Evolutionary conservation across 2,113 vertebrate species (phyloP), one percentile per base, ranked within the genome.

Genomic region (Cyprinodon brontotheroides): DNA sequence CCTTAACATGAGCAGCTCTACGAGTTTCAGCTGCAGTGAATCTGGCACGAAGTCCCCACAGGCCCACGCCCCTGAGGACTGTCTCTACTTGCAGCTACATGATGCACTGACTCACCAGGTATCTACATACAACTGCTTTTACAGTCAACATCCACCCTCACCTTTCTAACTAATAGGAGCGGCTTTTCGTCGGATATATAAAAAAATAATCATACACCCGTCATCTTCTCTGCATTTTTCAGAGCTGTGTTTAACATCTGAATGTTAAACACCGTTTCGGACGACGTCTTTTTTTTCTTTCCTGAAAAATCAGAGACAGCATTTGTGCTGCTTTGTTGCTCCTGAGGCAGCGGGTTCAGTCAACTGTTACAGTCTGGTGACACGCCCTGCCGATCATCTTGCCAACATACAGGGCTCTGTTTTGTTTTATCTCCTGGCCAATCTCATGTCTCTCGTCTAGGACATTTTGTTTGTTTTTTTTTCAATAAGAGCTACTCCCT

Each of bases 301-400:
- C 61, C 74, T 81, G 78, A 79, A 76, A 86, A 89, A 86, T 84
- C 84, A 83, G 70, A 57, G 74, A 40, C 74, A 43, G 79, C 76
- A 68, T 84, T 86, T 84, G 85, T 84, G 80, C 57, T 61, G 84
- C 76, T 80, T 86, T 82, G 85, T 83, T 89, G 79, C 82, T 69
- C 70, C 74, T 68, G 85, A 87, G 86, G 84, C 88, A 75, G 13
- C 0, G 74, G 43, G 68, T 85, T 90, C 87, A 87, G 84, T 65
- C 86, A 88, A 86, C 84, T 81, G 84, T 89, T 87, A 75, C 80
- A 89, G 85, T 74, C 75, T 80, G 60, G 78, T 20, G 70, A 90
- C 88, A 89, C 88, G 14, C 89, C 90, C 87, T 8, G 17, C 72
- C n/a, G 47, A 81, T 91, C 39, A 43, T 90, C 85, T 73, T 68